Evolutionary conservation across 2,797 vertebrate species (phyloP).

Genomic region (Gobio occitaniae): DNA sequence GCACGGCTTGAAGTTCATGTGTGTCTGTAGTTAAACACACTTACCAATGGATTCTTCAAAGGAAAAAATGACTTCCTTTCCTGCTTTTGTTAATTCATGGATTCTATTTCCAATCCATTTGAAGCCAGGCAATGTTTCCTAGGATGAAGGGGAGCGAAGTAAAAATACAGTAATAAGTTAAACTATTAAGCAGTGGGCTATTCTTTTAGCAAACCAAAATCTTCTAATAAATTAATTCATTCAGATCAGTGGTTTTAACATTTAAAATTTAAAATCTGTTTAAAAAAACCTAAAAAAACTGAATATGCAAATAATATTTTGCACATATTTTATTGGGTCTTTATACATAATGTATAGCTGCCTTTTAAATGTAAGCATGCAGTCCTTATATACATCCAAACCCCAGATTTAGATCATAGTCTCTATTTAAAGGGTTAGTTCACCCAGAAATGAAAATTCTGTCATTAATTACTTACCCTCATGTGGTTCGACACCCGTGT

Average conservation of each 20-base stretch:
- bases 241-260: too few species aligned
- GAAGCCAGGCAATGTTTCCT: slow-evolving; percentile 97
- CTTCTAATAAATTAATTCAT: not conserved
- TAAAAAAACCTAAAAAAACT: not conserved
- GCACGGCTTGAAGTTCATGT: not conserved
- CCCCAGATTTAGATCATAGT: not conserved
- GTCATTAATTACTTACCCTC: too few species aligned
- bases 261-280: too few species aligned
- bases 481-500: too few species aligned
- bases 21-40: slow-evolving; percentile 32
- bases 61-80: slow-evolving; percentile 89
- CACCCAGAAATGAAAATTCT: too few species aligned
- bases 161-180: slow-evolving; percentile 23
- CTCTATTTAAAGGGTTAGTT: not conserved
- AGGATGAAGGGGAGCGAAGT: slow-evolving; percentile 54
- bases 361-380: not conserved
- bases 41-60: slow-evolving; percentile 98
- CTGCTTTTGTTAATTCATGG: slow-evolving; percentile 83
- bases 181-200: not conserved
- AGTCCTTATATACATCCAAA: not conserved
- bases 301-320: not conserved
- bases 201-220: not conserved
- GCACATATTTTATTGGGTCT: not conserved
- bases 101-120: slow-evolving; percentile 96
- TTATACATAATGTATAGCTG: not conserved